Evolutionary conservation across 2,888 invertebrate species (phyloP), one percentile per base, ranked within the genome.

Genomic region (Herminia tarsipennalis): DNA sequence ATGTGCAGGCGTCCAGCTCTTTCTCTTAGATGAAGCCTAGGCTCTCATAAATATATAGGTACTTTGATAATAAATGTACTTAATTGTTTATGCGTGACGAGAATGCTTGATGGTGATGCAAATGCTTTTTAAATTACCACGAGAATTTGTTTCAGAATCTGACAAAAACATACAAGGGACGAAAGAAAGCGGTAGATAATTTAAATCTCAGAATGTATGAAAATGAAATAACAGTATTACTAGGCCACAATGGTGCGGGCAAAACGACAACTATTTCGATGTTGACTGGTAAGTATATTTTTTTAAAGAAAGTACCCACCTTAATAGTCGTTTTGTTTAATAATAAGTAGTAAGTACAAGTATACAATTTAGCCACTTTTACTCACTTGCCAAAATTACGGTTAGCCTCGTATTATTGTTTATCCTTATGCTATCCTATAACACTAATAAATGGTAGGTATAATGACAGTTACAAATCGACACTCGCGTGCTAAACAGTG

Each of bases 211-310:
- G 96, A 74, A 95, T 98, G 94, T 98, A 96, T 76, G 95, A 96
- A 78, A 95, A 96, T 59, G 97, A 98, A 88, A 97, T 98, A 55
- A 98, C 98, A 1, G 97, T 96, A 45, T 75, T 92, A 57, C 68
- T 92, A 42, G 92, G 92, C 27, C 92, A 92, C 73, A 97, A 97
- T 73, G 98, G 98, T 4, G 98, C 98, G 29, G 98, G 98, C 8
- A 98, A 98, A 92, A 97, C 98, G 0, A 98, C 98, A 0, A 97
- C 98, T 0, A 97, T 98, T 93, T 97, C 97, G 0, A 98, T 98
- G 95, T 86, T 98, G 30, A 98, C 97, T 42, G 98, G 94, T 94
- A 73, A 70, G 33, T 47, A 30, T 9, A 14, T 6, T n/a, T n/a
- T n/a, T 3, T 12, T 25, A 5, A 12, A 9, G 2, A 24, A 10